Evolutionary conservation across 1,140 invertebrate genomes (phyloP).

Genomic region (Drosophila kohkoa): DNA sequence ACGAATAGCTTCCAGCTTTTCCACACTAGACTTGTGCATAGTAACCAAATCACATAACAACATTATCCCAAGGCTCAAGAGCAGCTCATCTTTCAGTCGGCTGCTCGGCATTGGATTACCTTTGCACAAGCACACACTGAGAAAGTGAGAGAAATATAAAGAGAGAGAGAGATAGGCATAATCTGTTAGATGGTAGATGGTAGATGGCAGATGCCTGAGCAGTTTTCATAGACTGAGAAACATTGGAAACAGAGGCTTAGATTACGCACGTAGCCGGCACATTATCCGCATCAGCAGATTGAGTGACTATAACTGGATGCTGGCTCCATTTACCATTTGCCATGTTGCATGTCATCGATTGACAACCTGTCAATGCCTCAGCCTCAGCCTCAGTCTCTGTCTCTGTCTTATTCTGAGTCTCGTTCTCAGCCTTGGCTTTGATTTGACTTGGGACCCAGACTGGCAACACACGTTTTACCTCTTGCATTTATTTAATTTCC

Average conservation of each 20-base stretch:
- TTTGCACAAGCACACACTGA: neutral
- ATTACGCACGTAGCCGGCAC: constrained; percentile 36
- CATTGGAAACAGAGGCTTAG: constrained; percentile 13
- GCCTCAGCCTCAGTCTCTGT: neutral
- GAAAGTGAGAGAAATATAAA: neutral
- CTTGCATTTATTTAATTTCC: constrained; percentile 70
- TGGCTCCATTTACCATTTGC: constrained; percentile 27
- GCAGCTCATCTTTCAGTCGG: constrained; percentile 3
- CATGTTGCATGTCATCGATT: constrained; percentile 44
- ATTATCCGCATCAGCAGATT: constrained; percentile 47
- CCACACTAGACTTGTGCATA: neutral
- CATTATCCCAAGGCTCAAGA: constrained; percentile 17
- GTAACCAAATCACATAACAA: constrained; percentile 33
- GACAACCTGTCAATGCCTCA: constrained; percentile 52
- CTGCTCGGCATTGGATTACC: constrained; percentile 6
- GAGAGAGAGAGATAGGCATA: neutral
- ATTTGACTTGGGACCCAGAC: constrained; percentile 6
- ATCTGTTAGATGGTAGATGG: neutral
- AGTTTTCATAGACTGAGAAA: neutral
- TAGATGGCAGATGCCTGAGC: neutral
- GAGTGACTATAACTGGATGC: constrained; percentile 12
- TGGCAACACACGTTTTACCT: constrained; percentile 26
- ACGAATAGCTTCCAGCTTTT: neutral
- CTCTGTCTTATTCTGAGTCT: neutral
- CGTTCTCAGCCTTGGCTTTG: constrained; percentile 3